Base-by-base conservation (phyloP, 2,113 vertebrate genomes). In the Thinocorus orbignyianus region DNA sequence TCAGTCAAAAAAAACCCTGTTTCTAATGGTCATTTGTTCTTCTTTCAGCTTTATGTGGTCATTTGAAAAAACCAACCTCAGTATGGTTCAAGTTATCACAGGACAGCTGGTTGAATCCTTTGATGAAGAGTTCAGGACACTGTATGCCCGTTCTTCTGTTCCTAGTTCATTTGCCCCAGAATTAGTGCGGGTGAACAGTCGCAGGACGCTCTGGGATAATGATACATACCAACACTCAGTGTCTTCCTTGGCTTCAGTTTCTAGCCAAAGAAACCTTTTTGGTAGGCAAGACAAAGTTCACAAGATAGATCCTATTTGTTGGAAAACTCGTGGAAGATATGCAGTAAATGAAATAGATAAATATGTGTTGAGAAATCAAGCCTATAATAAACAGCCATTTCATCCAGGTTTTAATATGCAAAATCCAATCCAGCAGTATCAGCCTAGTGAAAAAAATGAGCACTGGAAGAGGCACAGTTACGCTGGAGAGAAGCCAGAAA, bases 41-140 rank as follows among this genome's bases (percentile, higher is more conserved):
- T 89, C 62, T 96, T 93, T 57, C 98, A 99, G 99, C 96, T 99
- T 99, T 57, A 98, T 99, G 97, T 99, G 99, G 99, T 99, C 99
- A 44, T 99, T 98, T 97, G 99, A 99, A 96, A 99, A 99, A 98
- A 98, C 99, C 80, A 98, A 99, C 92, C 98, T 99, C 95, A 99
- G 99, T 95, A 99, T 99, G 99, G 98, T 99, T 77, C 99, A 99
- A 81, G 96, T 99, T 60, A 99, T 99, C 95, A 99, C 98, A 65
- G 99, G 99, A 71, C 98, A 98, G 49, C 98, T 99, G 64, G 99
- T 99, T 28, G 98, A 99, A 96, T 98, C 98, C 14, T 99, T 99
- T 18, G 99, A 99, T 82, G 99, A 99, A 94, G 99, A 99, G 95
- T 99, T 99, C 92, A 98, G 99, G 86, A 99, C 98, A 2, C 98